phyloP scores from a whole-genome alignment of 2,113 vertebrate species.

The Megalops atlanticus region DNA sequence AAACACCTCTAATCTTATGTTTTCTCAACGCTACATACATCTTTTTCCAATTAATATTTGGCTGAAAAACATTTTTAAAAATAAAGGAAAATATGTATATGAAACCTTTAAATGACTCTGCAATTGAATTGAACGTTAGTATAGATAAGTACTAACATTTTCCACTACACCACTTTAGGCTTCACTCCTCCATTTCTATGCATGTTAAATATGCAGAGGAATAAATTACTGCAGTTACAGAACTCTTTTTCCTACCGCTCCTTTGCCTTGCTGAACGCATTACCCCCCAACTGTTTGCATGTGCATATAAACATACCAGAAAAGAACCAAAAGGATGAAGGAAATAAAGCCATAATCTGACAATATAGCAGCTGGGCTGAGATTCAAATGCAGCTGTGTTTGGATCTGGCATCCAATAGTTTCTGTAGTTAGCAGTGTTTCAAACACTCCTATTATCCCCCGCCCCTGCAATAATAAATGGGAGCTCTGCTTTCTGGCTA shows the following conservation, averaged over 20 bases:
- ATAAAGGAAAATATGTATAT: slow-evolving; percentile 62
- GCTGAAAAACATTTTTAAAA: slow-evolving; percentile 66
- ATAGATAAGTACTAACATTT: not conserved
- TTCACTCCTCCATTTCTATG: not conserved
- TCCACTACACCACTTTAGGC: not conserved
- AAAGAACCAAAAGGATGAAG: slow-evolving; percentile 23
- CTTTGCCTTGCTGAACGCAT: not conserved
- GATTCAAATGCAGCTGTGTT: slow-evolving; percentile 68
- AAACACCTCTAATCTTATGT: slow-evolving; percentile 71
- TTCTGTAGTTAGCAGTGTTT: slow-evolving; percentile 61
- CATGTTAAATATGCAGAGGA: not conserved
- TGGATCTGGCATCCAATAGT: slow-evolving; percentile 69
- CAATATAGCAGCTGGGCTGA: slow-evolving; percentile 59
- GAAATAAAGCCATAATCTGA: slow-evolving; percentile 50
- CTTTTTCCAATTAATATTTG: slow-evolving; percentile 74
- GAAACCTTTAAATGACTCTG: not conserved
- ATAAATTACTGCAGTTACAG: not conserved
- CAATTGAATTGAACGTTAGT: not conserved
- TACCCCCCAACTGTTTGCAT: not conserved
- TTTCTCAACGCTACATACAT: slow-evolving; percentile 70
- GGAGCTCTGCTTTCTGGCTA: slow-evolving; percentile 65
- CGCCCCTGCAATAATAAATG: slow-evolving; percentile 71
- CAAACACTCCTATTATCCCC: slow-evolving; percentile 66
- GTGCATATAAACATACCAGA: slow-evolving; percentile 3
- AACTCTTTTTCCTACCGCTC: not conserved